Evolutionary conservation across 2,888 invertebrate genomes (phyloP).

Genomic region (Mesorhabditis belari): DNA sequence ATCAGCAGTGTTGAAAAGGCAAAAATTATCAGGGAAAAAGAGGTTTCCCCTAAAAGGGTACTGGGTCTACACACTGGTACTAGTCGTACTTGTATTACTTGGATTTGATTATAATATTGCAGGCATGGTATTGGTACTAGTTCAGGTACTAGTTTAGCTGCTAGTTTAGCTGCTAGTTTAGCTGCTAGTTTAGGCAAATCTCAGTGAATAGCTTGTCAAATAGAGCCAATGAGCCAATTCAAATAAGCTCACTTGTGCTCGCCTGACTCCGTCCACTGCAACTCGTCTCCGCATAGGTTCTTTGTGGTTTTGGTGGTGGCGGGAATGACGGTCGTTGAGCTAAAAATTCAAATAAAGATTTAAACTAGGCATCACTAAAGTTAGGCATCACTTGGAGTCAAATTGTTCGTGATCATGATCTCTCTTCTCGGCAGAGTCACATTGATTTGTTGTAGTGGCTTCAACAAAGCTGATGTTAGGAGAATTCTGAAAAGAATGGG

Average conservation of each 20-base stretch:
- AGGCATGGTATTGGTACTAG: too few relatives aligned
- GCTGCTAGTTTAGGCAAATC: too few relatives aligned
- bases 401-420: neutral
- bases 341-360: neutral
- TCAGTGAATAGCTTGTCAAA: too few relatives aligned
- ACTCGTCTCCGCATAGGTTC: neutral
- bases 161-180: too few relatives aligned
- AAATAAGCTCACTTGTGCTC: neutral
- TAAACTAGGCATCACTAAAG: neutral
- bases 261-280: neutral
- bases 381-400: neutral
- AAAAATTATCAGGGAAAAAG: too few relatives aligned
- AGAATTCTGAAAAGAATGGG: neutral
- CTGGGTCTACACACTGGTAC: too few relatives aligned
- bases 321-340: neutral
- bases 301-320: slow-evolving; percentile 5
- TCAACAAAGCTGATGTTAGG: neutral
- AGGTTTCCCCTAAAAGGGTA: too few relatives aligned
- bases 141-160: too few relatives aligned
- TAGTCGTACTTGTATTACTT: too few relatives aligned
- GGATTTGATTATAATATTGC: too few relatives aligned
- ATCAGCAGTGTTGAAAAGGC: too few relatives aligned
- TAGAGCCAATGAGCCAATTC: too few relatives aligned
- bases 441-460: neutral
- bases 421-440: neutral